phyloP scores from a whole-genome alignment of 2,113 vertebrate species.

The Probosciger aterrimus region DNA sequence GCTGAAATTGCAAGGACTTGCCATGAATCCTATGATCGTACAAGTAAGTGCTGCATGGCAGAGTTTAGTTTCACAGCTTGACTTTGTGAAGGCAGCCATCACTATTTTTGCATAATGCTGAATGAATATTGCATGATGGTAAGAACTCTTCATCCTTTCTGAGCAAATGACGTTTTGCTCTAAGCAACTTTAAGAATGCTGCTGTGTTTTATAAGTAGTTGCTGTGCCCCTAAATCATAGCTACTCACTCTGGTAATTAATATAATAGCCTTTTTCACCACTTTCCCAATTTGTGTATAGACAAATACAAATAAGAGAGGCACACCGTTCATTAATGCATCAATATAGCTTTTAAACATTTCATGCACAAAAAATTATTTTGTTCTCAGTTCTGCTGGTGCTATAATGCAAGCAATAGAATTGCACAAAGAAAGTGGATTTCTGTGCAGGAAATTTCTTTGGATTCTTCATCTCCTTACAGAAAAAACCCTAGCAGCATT shows the following conservation, averaged over 20 bases:
- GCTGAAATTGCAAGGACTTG: slow-evolving; percentile 97
- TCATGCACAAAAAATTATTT: background rate
- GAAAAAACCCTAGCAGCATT: background rate
- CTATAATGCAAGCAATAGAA: background rate
- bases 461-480: background rate
- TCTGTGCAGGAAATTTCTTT: background rate
- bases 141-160: background rate
- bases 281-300: background rate
- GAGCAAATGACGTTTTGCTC: background rate
- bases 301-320: background rate
- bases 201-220: background rate
- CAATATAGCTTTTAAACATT: background rate
- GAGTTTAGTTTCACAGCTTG: background rate
- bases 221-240: background rate
- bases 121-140: background rate
- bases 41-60: slow-evolving; percentile 71
- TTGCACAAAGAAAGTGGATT: background rate
- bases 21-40: slow-evolving; percentile 93
- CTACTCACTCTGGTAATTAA: background rate
- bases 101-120: background rate
- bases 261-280: background rate
- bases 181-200: background rate
- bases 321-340: background rate
- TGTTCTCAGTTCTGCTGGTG: background rate
- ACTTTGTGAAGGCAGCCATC: background rate